Conservation (phyloP, 2,113 vertebrate species). For the Spea bombifrons region DNA sequence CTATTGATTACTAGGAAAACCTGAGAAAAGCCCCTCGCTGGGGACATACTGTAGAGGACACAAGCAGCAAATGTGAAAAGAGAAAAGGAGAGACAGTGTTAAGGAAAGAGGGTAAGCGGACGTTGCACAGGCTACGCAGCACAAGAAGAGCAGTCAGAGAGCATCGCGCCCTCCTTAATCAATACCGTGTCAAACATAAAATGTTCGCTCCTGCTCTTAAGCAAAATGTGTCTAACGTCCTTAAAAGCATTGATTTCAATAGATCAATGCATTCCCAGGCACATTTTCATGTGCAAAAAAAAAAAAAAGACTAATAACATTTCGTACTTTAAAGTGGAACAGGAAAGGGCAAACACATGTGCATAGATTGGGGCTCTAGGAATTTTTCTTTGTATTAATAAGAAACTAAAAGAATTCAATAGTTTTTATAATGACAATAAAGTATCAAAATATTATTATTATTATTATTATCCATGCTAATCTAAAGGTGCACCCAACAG, state of each 20-base stretch:
- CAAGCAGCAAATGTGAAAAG: constrained; percentile 38
- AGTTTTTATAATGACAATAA: no score
- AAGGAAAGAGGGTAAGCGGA: constrained; percentile 77
- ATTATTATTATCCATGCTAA: no score
- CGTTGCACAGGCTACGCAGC: constrained; percentile 55
- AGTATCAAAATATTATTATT: no score
- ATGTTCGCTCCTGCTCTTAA: constrained; percentile 38
- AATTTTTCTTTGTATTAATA: constrained; percentile 2
- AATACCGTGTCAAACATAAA: constrained; percentile 43
- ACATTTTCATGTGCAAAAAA: constrained; percentile 5
- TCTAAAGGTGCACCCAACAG: no score
- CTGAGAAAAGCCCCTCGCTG: constrained; percentile 45
- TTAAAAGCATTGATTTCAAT: constrained; percentile 46
- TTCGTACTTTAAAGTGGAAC: constrained; percentile 33
- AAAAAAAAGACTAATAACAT: constrained; percentile 25
- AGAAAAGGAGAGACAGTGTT: constrained; percentile 73
- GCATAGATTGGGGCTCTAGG: constrained; percentile 33
- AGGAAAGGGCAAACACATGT: constrained; percentile 19
- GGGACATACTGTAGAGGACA: constrained; percentile 45
- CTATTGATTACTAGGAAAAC: constrained; percentile 34
- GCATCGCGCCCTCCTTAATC: constrained; percentile 15
- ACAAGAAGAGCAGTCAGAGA: constrained; percentile 54
- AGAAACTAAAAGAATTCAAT: background rate
- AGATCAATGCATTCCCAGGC: constrained; percentile 33
- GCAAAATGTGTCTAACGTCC: constrained; percentile 38